Evolutionary conservation across 2,888 invertebrate genomes (phyloP), one percentile per base, ranked within the genome.

Genomic region (Polyploca ridens): DNA sequence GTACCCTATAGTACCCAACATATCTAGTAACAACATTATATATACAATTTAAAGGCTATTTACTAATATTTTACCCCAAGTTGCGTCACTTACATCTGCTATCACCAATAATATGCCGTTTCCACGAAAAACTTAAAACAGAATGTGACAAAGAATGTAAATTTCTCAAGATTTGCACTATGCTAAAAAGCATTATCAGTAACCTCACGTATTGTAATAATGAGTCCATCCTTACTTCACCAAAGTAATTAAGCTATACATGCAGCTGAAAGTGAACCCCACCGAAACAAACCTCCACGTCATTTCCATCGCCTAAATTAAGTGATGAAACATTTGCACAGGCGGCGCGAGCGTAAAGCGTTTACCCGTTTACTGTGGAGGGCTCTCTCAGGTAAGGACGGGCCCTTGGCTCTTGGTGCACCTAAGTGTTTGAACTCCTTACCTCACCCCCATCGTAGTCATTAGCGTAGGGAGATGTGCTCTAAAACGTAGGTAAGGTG

Each of bases 291-390:
- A 19, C 66, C 57, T 54, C 41, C 62, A 62, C 58, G 62, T 67
- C 54, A 54, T 54, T 54, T 54, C 54, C 19, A 62, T 57, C 65
- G 74, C 68, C 64, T 74, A 81, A 85, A 85, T 84, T 75, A 81
- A 84, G 83, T 77, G 78, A 73, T 74, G 70, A 74, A 83, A 82
- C 76, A 79, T 83, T 87, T 83, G 79, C 75, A 81, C 78, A 66
- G 72, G 69, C 70, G 69, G 66, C 62, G 73, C 69, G 66, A 69
- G 72, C 66, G 70, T 71, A 76, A 75, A 78, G 77, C 76, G 77
- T 75, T 83, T 79, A 83, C 76, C 75, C 83, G 81, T 81, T 87
- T 85, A 84, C 54, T 67, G 70, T 78, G 72, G 70, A 88, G 88
- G 65, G 78, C 75, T 69, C 87, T 82, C 73, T 59, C 63, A 41